Evolutionary conservation across 2,888 invertebrate species (phyloP), one percentile per base, ranked within the genome.

Genomic region (Tenthredo mesomela): DNA sequence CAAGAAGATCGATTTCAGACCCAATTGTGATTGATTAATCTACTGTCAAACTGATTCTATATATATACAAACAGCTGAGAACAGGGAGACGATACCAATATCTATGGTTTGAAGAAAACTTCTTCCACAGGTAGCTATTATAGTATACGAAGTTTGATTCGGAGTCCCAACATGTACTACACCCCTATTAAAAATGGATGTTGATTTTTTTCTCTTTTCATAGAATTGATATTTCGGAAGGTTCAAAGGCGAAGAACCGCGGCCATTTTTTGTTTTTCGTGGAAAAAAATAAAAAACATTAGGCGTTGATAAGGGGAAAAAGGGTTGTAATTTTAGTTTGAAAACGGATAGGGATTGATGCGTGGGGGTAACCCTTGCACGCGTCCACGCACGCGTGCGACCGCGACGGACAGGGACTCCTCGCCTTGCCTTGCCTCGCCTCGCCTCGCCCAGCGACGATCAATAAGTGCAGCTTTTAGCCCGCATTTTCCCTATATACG

Each of bases 401-500:
- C 67, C 47, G 33, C 82, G 25, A 67, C 82, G 43, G 43, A 80
- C 80, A 29, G 40, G 58, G 61, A 80, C 58, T 77, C 54, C 50
- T 47, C 54, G 25, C 77, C 54, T 80, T 61, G 80, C 80, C 80
- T 61, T 61, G 82, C 82, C 82, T 47, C 54, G 25, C 77, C 54
- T 80, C 43, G 80, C 80, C 80, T 61, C 80, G 82, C 82, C 82
- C 67, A 67, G 15, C 40, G 21, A 40, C 82, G 82, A 82, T 82
- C 82, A 82, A 82, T 82, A 82, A 82, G 70, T 82, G 82, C 82
- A 82, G 82, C 67, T 50, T 80, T 82, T 82, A 82, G 43, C 67
- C 29, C 65, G 50, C 82, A 67, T 82, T 82, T 67, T 67, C 67
- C 47, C n/a, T 75, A 9, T 75, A 9, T 54, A 77, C 54, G 54